phyloP scores from a whole-genome alignment of 30 jellyfish, hydroid and myxozoan species.

The Mastigias papua region DNA sequence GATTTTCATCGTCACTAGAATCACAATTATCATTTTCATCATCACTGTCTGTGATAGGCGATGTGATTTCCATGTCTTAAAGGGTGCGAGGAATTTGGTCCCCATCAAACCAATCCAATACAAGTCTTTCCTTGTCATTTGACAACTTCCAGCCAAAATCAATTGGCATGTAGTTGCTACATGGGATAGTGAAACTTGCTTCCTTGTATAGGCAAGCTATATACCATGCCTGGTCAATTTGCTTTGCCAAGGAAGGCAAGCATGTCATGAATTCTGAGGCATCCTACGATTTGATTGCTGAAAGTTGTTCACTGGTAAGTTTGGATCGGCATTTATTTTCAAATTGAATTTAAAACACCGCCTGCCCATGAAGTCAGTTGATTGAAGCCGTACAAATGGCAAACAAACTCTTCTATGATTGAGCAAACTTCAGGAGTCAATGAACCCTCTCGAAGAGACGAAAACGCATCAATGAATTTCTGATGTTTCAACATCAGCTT shows the following conservation, averaged over 20 bases:
- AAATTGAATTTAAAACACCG: conserved; percentile 3
- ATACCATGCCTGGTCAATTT: conserved; percentile 20
- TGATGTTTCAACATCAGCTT: conserved; percentile 26
- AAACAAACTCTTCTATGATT: conserved; percentile 18
- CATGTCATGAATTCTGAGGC: conserved; percentile 31
- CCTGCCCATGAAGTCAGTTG: conserved; percentile 5
- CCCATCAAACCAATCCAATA: conserved; percentile 16
- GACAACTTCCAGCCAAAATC: conserved; percentile 39
- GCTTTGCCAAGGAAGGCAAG: conserved; percentile 8
- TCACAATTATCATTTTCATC: neutral
- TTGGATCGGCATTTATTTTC: conserved; percentile 28
- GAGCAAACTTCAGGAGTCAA: neutral
- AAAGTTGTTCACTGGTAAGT: conserved; percentile 26
- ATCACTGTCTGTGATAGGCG: neutral
- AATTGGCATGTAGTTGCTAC: conserved; percentile 15
- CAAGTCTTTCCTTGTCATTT: neutral
- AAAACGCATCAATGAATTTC: conserved; percentile 14
- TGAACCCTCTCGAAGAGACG: conserved; percentile 9
- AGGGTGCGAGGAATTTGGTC: neutral
- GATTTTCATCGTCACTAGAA: conserved; percentile 10
- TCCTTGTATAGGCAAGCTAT: conserved; percentile 30
- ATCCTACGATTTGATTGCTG: conserved; percentile 19
- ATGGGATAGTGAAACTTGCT: conserved; percentile 28
- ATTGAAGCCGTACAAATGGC: conserved; percentile 16
- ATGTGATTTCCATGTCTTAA: neutral